Evolutionary conservation across 2,113 vertebrate genomes (phyloP), one percentile per base, ranked within the genome.

Genomic region (Pelobates fuscus): DNA sequence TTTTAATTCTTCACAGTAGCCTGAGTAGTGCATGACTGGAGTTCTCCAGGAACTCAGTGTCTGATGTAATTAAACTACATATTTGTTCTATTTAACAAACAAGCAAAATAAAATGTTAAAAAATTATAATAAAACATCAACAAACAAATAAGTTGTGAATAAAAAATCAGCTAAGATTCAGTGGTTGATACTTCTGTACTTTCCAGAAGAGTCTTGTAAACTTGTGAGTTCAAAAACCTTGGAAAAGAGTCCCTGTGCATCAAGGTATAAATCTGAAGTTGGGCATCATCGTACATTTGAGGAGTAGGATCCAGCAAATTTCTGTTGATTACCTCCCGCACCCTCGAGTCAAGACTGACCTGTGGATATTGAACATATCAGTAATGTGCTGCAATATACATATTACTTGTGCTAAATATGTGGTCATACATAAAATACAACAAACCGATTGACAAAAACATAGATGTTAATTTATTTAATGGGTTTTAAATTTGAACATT

Each of bases 191-290:
- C 84, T 77, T 83, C 84, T 86, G 89, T 90, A 86, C 86, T 92
- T 89, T 91, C 89, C 77, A 92, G 80, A 74, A 94, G 87, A 74
- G 92, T 88, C 77, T 92, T 94, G 84, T 92, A 94, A 80, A 94
- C 88, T 64, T 92, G 89, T 82, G 93, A 94, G 89, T 92, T 94
- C 89, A 94, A 90, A 87, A 94, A 94, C 85, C 93, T 89, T 80
- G 93, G 93, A 77, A 93, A 94, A 82, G 93, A 93, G 90, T 94
- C 92, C 89, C 92, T 93, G 88, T 94, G 92, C 92, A 94, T 94
- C 81, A 94, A 80, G 14, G 92, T 93, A 65, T 94, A 94, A 82
- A 94, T 93, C 81, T 94, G 92, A 73, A 93, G 89, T 64, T 94
- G 93, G 23, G 93, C 93, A 26, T 94, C 93, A 88, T 94, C 92